Conservation (phyloP, 2,797 vertebrate genomes). For the Merluccius polli region DNA sequence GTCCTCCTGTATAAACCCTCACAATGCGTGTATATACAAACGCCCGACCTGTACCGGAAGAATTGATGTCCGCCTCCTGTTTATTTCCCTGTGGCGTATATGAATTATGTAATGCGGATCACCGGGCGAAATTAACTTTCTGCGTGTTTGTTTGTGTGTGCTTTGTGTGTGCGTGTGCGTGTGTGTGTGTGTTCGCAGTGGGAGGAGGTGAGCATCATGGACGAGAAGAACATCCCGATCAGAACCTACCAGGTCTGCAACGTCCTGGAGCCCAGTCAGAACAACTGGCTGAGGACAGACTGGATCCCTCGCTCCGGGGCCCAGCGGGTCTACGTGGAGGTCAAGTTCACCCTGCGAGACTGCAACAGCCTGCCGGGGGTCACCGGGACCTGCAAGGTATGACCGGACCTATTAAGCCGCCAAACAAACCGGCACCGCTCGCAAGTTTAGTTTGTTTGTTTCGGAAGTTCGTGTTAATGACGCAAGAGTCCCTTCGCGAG, state of each 20-base stretch:
- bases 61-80: neutral
- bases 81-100: neutral
- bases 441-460: conserved; percentile 8
- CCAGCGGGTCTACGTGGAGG: conserved; percentile 94
- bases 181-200: conserved; percentile 53
- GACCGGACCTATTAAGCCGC: neutral
- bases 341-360: conserved; percentile 96
- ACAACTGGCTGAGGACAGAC: conserved; percentile 97
- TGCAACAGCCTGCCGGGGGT: conserved; percentile 96
- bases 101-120: neutral
- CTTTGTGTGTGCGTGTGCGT: neutral
- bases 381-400: conserved; percentile 93
- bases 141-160: neutral
- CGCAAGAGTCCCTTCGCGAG: neutral
- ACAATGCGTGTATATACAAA: neutral
- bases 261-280: conserved; percentile 93
- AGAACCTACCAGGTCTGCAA: conserved; percentile 98
- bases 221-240: conserved; percentile 98
- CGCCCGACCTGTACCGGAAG: neutral
- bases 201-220: conserved; percentile 99
- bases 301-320: conserved; percentile 95
- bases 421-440: conserved; percentile 18
- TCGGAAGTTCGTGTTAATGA: no score
- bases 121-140: neutral
- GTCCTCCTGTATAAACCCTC: conserved; percentile 31